Percentiles rank a stretch among this genome's conserved stretches.
These are phyloP conservation scores for Thryonomys swinderianus DNA, from an alignment of 2,113 vertebrate genomes.

Conservation along the genomic window DNA sequence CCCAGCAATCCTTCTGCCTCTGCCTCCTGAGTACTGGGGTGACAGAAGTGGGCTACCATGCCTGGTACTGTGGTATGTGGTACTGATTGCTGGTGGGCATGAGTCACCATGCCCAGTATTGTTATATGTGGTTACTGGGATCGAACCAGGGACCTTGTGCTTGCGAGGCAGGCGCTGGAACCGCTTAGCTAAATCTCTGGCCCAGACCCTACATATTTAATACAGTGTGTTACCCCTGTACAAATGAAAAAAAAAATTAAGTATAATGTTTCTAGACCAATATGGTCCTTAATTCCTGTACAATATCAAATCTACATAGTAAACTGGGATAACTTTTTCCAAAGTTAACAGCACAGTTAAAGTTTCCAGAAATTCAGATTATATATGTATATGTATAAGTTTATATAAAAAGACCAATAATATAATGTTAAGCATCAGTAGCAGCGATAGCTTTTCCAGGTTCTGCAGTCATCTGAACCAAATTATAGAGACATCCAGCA, in stretches of 20 bases:
- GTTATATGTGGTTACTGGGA: too few relatives aligned
- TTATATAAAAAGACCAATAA: constrained; percentile 85
- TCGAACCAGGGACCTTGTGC: too few relatives aligned
- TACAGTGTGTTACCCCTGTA: constrained; percentile 99
- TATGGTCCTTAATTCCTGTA: constrained; percentile 93
- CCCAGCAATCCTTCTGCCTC: too few relatives aligned
- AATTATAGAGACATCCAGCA: constrained; percentile 86
- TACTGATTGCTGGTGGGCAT: too few relatives aligned
- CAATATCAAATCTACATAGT: constrained; percentile 90
- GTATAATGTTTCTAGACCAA: constrained; percentile 91
- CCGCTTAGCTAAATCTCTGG: too few relatives aligned
- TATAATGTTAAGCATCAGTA: constrained; percentile 87
- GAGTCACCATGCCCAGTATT: too few relatives aligned
- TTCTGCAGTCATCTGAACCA: constrained; percentile 88
- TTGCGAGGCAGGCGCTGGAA: too few relatives aligned
- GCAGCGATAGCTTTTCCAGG: constrained; percentile 88
- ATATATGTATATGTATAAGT: constrained; percentile 83
- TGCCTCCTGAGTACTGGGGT: too few relatives aligned
- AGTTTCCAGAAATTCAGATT: constrained; percentile 90
- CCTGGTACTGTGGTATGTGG: too few relatives aligned
- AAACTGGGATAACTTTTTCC: constrained; percentile 89
- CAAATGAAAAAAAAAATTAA: constrained; percentile 93
- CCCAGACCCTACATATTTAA: constrained; percentile 99
- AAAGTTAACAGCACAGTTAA: constrained; percentile 91
- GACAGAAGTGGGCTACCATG: too few relatives aligned